These are phyloP conservation scores for Semnornis frantzii DNA, from an alignment of 2,113 vertebrate genomes.

Conservation along the genomic window DNA sequence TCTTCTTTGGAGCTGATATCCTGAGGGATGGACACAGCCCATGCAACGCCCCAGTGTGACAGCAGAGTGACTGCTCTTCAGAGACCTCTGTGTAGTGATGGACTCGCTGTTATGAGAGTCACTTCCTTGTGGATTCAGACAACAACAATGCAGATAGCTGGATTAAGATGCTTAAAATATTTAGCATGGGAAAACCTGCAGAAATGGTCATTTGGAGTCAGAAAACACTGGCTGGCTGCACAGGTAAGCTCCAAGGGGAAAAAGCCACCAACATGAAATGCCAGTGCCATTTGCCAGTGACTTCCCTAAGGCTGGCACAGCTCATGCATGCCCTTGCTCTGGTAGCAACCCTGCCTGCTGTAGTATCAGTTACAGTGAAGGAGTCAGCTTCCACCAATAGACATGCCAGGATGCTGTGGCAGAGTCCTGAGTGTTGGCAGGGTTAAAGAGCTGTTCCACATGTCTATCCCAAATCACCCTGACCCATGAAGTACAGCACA, in stretches of 20 bases:
- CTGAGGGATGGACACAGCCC: neutral
- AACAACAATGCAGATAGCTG: neutral
- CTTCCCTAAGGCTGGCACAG: neutral
- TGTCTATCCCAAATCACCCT: neutral
- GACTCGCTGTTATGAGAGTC: neutral
- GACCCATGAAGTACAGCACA: neutral
- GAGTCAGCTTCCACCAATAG: neutral
- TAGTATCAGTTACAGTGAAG: neutral
- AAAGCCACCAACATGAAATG: neutral
- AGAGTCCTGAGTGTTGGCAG: accelerated
- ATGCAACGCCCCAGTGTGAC: neutral
- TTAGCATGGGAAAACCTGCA: neutral
- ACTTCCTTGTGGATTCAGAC: neutral
- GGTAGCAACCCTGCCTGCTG: neutral
- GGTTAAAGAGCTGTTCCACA: neutral
- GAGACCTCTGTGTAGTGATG: neutral
- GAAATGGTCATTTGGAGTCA: neutral
- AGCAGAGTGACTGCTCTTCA: accelerated
- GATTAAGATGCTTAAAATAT: conserved; percentile 2
- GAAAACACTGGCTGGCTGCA: neutral
- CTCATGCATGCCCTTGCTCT: neutral
- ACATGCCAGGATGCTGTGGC: neutral
- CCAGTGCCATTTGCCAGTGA: neutral
- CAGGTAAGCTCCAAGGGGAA: neutral
- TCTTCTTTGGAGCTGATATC: neutral